Evolutionary conservation across 2,888 invertebrate species (phyloP).

Genomic region (Drosophila tripunctata): DNA sequence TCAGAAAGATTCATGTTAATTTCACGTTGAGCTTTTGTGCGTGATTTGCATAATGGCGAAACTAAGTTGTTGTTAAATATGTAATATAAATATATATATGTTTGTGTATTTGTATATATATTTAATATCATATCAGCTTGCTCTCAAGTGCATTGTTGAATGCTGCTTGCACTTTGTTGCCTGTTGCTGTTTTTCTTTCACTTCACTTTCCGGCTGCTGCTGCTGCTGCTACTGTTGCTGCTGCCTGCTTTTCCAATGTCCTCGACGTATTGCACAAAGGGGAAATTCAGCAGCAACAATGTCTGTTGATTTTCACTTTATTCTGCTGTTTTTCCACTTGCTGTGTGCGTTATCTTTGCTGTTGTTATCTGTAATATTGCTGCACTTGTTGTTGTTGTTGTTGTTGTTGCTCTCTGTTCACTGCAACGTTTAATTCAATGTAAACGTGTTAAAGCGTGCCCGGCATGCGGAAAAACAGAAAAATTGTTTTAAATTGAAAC

Average conservation of each 20-base stretch:
- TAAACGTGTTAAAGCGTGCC: constrained; percentile 74
- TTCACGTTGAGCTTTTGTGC: not conserved
- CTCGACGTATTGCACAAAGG: constrained; percentile 40
- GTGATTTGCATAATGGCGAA: constrained; percentile 9
- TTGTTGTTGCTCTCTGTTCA: constrained; percentile 36
- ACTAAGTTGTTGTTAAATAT: constrained; percentile 21
- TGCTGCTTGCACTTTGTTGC: constrained; percentile 24
- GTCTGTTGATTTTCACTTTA: constrained; percentile 73
- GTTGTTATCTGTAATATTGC: constrained; percentile 52
- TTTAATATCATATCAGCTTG: constrained; percentile 56
- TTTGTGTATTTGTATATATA: constrained; percentile 11
- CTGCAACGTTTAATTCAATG: constrained; percentile 76
- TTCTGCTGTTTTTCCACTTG: constrained; percentile 39
- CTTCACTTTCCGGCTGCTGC: constrained; percentile 73
- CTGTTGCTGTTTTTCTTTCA: constrained; percentile 72
- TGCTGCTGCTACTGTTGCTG: constrained; percentile 33
- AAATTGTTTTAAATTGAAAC: constrained; percentile 61
- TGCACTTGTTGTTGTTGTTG: no score
- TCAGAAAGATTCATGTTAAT: not conserved
- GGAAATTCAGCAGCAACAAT: constrained; percentile 63
- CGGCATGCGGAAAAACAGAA: constrained; percentile 50
- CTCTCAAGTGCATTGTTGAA: constrained; percentile 68
- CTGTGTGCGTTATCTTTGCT: constrained; percentile 46
- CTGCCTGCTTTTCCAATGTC: constrained; percentile 26
- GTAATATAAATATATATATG: no score